These are phyloP conservation scores for Meda fulgida DNA, from an alignment of 2,797 vertebrate genomes.

Conservation along the genomic window DNA sequence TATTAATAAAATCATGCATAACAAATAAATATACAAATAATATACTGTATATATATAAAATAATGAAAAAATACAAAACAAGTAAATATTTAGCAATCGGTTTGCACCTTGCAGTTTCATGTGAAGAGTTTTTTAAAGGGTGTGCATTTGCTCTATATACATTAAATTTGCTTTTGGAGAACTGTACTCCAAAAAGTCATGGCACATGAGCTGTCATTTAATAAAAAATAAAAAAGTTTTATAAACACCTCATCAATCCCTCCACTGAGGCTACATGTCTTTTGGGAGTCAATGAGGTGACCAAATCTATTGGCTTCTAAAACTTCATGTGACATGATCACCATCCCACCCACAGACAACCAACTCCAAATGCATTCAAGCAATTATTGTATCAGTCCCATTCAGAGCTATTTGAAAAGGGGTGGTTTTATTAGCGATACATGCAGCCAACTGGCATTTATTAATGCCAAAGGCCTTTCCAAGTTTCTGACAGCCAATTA, in stretches of 20 bases:
- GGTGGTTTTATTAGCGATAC: background rate
- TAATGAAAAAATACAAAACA: background rate
- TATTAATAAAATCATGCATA: no score
- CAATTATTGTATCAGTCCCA: constrained; percentile 14
- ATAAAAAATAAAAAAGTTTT: background rate
- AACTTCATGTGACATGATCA: constrained; percentile 34
- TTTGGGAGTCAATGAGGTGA: constrained; percentile 3
- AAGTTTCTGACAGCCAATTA: constrained; percentile 31
- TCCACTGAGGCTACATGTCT: background rate
- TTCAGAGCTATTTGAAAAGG: constrained; percentile 4
- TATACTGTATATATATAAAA: no score
- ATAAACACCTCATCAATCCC: background rate
- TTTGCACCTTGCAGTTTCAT: background rate
- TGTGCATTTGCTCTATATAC: background rate
- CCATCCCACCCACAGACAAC: constrained; percentile 12
- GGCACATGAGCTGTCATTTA: constrained; percentile 1
- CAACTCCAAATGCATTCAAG: constrained; percentile 17
- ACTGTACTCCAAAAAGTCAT: background rate
- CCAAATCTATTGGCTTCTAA: constrained; percentile 10
- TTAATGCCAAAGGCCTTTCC: constrained; percentile 26
- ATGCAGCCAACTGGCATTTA: constrained; percentile 16
- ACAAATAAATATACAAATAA: background rate
- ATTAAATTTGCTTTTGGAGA: background rate
- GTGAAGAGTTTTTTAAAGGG: background rate
- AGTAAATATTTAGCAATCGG: background rate